Evolutionary conservation across 2,888 invertebrate species (phyloP).

Genomic region (Metacarcinus magister): DNA sequence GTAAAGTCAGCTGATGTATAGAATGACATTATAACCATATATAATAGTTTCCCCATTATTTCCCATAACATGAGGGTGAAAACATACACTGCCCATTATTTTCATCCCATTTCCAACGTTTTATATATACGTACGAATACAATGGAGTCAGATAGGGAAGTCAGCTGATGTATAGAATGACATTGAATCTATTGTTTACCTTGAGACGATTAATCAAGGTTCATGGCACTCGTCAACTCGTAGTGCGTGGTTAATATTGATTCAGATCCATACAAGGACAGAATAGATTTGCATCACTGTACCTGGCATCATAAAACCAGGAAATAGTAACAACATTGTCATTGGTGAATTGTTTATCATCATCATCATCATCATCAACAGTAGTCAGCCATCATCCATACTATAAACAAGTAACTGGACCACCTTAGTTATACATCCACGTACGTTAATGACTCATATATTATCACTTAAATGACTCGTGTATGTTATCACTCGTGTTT

Average conservation of each 20-base stretch:
- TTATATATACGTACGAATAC: no score
- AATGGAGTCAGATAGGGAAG: not conserved
- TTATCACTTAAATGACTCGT: no score
- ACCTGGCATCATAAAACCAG: not conserved
- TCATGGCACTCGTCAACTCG: not conserved
- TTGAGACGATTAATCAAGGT: not conserved
- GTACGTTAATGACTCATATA: not conserved
- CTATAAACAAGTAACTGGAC: not conserved
- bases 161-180: not conserved
- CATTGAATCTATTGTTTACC: not conserved
- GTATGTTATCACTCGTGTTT: not conserved
- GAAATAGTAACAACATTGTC: not conserved
- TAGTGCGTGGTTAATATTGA: not conserved
- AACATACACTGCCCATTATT: no score
- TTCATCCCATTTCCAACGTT: no score
- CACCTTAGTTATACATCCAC: not conserved
- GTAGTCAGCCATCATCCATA: not conserved
- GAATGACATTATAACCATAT: no score
- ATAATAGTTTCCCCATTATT: no score
- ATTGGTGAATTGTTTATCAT: not conserved
- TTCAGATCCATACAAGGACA: not conserved
- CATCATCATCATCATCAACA: not conserved
- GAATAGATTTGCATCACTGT: not conserved
- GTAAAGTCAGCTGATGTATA: no score
- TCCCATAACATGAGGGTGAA: no score